These are phyloP conservation scores for Stenoptilia bipunctidactyla DNA, from an alignment of 2,888 invertebrate species.

Conservation along the genomic window DNA sequence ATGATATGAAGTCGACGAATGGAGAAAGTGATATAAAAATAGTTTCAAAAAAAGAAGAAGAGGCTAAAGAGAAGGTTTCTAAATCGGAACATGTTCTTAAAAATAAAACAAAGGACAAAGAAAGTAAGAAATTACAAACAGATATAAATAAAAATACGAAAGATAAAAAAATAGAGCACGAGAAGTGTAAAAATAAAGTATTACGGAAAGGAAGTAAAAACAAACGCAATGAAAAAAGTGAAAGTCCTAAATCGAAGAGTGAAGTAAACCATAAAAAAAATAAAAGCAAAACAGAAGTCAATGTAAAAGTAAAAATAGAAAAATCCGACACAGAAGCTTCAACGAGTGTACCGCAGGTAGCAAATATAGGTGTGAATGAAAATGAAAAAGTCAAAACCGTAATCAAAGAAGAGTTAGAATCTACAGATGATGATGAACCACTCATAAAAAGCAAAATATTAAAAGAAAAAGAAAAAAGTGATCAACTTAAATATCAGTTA, in stretches of 20 bases:
- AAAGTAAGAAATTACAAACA: conserved; percentile 1
- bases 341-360: conserved; percentile 12
- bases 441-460: conserved; percentile 53
- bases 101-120: conserved; percentile 1
- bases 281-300: conserved; percentile 26
- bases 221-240: conserved; percentile 25
- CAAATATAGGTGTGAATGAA: conserved; percentile 32
- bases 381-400: conserved; percentile 26
- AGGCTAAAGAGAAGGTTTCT: background rate
- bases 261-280: conserved; percentile 20
- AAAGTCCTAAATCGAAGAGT: conserved; percentile 26
- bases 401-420: conserved; percentile 47
- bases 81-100: background rate
- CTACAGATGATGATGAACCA: conserved; percentile 56
- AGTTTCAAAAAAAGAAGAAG: background rate
- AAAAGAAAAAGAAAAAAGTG: conserved; percentile 47
- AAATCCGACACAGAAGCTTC: conserved; percentile 23
- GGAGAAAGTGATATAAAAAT: background rate
- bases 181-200: conserved; percentile 2
- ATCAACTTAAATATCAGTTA: conserved; percentile 47
- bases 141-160: background rate
- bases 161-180: conserved; percentile 3
- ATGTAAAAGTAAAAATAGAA: conserved; percentile 28
- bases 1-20: background rate
- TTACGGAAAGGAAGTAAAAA: conserved; percentile 24